Evolutionary conservation across 2,888 invertebrate genomes (phyloP), one percentile per base, ranked within the genome.

Genomic region (Dinocampus coccinellae): DNA sequence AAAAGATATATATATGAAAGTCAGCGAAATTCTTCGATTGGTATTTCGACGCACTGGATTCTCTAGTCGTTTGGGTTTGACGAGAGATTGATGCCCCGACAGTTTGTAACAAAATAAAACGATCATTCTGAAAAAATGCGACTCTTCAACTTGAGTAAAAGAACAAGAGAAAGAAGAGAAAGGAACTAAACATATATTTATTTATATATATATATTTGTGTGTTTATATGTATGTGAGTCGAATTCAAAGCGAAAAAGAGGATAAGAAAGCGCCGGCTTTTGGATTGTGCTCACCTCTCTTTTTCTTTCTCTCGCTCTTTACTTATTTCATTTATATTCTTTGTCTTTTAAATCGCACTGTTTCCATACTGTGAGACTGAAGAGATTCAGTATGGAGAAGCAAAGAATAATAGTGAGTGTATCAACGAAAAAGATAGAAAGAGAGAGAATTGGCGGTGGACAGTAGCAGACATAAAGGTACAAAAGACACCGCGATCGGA

Each of bases 401-500:
- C 53, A 65, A 55, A 66, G 64, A 61, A 66, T 64, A 69, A 63
- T 69, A 67, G 68, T 58, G 72, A 69, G 69, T 62, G 62, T 9
- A 10, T 9, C 68, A 63, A 52, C 58, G 60, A 64, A 62, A 64
- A 33, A n/a, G 52, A 69, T 67, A 42, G 70, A 62, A 52, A 34
- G 61, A 55, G 55, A 55, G 66, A 57, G 61, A 57, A 60, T 39
- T 34, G 55, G 73, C 42, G 64, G 60, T 42, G n/a, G 53, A 73
- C 57, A 69, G 26, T 42, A 42, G 20, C 29, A 53, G 53, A 55
- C 39, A 42, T 24, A 39, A 42, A 64, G 76, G 82, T 81, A 87
- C 85, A 84, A 86, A 87, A 85, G 86, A 80, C 81, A 84, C 86
- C 87, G 86, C 87, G 85, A 85, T 80, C 79, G 81, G 86, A 86